Conservation (phyloP, 30 jellyfish, hydroid and myxozoan species). For the Aurelia sp. region DNA sequence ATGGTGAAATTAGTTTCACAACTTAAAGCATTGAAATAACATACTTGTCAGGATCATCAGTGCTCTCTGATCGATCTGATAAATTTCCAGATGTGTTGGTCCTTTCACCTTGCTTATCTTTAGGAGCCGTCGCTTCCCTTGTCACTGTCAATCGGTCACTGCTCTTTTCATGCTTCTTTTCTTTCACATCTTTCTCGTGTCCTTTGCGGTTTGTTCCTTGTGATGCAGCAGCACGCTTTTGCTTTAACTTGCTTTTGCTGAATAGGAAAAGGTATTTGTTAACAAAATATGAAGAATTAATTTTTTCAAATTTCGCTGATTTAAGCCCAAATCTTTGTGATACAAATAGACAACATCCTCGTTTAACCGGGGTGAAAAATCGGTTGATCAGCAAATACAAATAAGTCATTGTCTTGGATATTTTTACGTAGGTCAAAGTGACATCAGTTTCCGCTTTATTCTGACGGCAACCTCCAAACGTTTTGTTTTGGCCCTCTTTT, state of each 20-base stretch:
- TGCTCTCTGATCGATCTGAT: conserved; percentile 84
- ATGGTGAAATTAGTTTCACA: no score
- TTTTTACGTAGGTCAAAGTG: no score
- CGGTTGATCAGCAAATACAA: no score
- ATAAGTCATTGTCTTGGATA: no score
- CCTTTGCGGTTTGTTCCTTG: conserved; percentile 79
- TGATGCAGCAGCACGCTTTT: conserved; percentile 75
- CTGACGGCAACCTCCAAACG: no score
- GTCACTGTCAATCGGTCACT: conserved; percentile 68
- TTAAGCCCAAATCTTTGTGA: no score
- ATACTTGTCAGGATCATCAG: conserved; percentile 83
- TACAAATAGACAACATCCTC: no score
- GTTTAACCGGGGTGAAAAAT: no score
- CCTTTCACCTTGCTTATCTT: conserved; percentile 48
- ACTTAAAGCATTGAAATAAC: not conserved
- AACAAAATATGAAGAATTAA: not conserved
- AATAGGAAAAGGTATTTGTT: not conserved
- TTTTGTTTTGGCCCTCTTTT: no score
- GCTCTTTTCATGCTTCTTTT: conserved; percentile 86
- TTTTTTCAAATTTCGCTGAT: no score
- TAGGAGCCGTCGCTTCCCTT: conserved; percentile 71
- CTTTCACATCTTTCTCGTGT: conserved; percentile 74
- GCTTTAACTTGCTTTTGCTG: conserved; percentile 20
- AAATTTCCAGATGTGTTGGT: conserved; percentile 51
- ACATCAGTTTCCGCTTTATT: no score